Conservation (phyloP, 1,140 invertebrate genomes). For the Holcopasites calliopsidis region DNA sequence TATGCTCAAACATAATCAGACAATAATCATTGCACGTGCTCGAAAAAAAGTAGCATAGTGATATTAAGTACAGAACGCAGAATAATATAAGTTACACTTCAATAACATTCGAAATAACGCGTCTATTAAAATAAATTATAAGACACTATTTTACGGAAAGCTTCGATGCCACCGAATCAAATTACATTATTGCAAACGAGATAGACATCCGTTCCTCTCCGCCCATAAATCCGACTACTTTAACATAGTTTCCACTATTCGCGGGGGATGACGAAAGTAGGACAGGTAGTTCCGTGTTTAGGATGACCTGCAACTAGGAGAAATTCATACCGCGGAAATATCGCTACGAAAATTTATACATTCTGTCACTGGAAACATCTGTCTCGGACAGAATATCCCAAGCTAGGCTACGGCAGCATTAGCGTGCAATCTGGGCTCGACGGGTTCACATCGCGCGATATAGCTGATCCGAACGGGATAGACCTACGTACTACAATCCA, state of each 20-base stretch:
- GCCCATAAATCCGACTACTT: too few species aligned
- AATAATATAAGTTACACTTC: too few species aligned
- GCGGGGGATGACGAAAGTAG: too few species aligned
- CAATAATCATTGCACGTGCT: not conserved
- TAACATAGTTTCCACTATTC: too few species aligned
- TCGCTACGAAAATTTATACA: constrained; percentile 7
- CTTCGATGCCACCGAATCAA: too few species aligned
- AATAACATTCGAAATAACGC: too few species aligned
- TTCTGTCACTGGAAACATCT: not conserved
- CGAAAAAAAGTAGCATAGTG: too few species aligned
- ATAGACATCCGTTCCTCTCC: too few species aligned
- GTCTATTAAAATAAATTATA: too few species aligned
- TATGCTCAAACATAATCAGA: not conserved
- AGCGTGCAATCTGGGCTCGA: not conserved
- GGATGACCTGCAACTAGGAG: not conserved
- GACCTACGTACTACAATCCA: not conserved
- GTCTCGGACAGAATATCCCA: not conserved
- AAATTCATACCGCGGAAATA: not conserved
- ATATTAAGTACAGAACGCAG: too few species aligned
- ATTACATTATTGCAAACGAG: too few species aligned
- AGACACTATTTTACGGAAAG: too few species aligned
- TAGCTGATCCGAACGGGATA: constrained; percentile 7
- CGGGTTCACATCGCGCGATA: not conserved
- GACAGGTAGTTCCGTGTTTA: not conserved
- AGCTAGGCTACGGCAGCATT: not conserved